Evolutionary conservation across 2,888 invertebrate species (phyloP), one percentile per base, ranked within the genome.

Genomic region (Abscondita cerata): DNA sequence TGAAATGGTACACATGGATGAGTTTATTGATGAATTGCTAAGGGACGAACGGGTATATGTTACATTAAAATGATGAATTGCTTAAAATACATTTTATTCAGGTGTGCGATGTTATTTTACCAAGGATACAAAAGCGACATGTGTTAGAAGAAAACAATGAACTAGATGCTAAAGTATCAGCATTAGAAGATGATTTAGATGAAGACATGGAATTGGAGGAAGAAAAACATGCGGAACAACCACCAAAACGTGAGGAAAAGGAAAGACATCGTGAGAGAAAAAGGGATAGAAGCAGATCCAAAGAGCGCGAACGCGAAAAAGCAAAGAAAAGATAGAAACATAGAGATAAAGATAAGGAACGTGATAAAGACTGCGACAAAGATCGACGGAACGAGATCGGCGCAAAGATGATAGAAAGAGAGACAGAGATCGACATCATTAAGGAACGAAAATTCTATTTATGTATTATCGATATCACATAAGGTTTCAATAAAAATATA

Each of bases 131-230:
- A 80, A 98, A 95, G 78, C 86, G 98, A 5, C 85, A 89, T 67
- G 91, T 98, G 41, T 82, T 99, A 12, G 99, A 99, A 80, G 98
- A 98, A 77, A 94, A 91, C 71, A 97, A 96, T 78, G 95, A 98
- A 77, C 78, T 99, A 38, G 96, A 98, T 70, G 90, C 91, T 0
- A 92, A 97, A 81, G 85, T 96, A 1, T 98, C 97, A 0, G 92
- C 93, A 0, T 80, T 96, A 34, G 95, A 96, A 74, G 96, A 96
- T 75, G 96, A 96, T 79, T 84, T 95, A 70, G 92, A 93, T 71
- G 94, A 94, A 67, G 93, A 93, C 64, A 87, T 92, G 74, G 92
- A 89, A 71, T 89, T 89, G 62, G 81, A 81, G 64, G 81, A 81
- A 55, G 77, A 79, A n/a, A 81, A 74, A 59, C 77, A 82, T 36